Evolutionary conservation across 1,140 invertebrate genomes (phyloP), one percentile per base, ranked within the genome.

Genomic region (Tetraneura akinire): DNA sequence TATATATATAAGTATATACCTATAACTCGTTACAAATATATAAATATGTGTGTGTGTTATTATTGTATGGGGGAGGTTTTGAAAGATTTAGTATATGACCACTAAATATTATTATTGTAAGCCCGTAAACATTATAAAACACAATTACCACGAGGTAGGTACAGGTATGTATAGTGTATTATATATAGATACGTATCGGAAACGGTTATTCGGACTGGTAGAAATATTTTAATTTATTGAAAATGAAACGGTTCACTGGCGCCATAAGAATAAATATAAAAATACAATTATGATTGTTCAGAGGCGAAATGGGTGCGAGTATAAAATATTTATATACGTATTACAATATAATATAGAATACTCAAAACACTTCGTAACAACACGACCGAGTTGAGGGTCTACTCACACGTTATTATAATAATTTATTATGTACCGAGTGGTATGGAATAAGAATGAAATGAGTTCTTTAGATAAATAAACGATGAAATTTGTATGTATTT

Each of bases 221-320:
- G 37, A 68, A 68, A 16, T 45, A 68, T 68, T 68, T 37, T 68
- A 68, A 68, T 45, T 68, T 45, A 68, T 68, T 21, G 64, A 68
- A 68, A 68, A 68, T 42, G 18, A 45, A 32, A 68, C 64, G 37
- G 26, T 45, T 26, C 37, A 45, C 64, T 68, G 37, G 37, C 37
- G 64, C 64, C 64, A 37, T 45, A 16, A 42, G 8, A 37, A 26
- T 68, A 18, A 21, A 42, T 21, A 45, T n/a, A 45, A 68, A 37
- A 37, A 8, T 37, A 37, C 32, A n/a, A n/a, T 8, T 64, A 42
- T 21, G 32, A 68, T 68, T 42, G 64, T 68, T 68, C n/a, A 45
- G 18, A 68, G 5, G 21, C 21, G 13, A 11, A 68, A 45, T 68
- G 32, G 64, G 64, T 45, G 64, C 64, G n/a, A 21, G 37, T 18